These are phyloP conservation scores for Oxygymnocypris stewartii DNA, from an alignment of 2,113 vertebrate species.

Conservation along the genomic window DNA sequence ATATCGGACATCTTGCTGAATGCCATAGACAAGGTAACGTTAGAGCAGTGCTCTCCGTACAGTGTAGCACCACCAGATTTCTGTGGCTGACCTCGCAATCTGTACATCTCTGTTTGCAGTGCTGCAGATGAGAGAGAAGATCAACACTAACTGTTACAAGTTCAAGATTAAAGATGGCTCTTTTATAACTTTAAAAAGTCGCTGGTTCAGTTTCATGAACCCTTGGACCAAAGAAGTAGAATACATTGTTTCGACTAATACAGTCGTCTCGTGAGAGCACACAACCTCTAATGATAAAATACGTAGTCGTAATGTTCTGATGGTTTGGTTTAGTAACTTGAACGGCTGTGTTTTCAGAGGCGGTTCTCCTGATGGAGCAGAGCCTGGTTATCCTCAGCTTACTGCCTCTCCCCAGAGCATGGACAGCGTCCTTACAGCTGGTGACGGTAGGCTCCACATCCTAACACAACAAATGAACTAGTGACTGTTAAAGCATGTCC, in stretches of 20 bases:
- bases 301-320: background rate
- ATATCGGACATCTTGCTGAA: conserved; percentile 85
- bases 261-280: conserved; percentile 81
- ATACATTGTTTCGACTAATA: conserved; percentile 86
- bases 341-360: conserved; percentile 67
- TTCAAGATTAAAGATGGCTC: conserved; percentile 85
- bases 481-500: background rate
- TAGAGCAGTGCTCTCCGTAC: background rate
- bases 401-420: conserved; percentile 90
- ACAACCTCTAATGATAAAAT: background rate
- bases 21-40: conserved; percentile 83
- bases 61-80: background rate
- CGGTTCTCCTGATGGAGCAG: conserved; percentile 82
- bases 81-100: background rate
- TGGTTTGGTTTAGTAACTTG: background rate
- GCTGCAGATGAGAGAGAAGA: conserved; percentile 85
- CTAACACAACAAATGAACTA: background rate
- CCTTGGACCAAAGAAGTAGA: conserved; percentile 91
- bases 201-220: conserved; percentile 88
- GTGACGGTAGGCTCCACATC: conserved; percentile 72
- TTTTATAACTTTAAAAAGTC: conserved; percentile 83
- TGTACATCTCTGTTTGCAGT: conserved; percentile 68
- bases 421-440: conserved; percentile 90
- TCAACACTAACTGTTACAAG: conserved; percentile 83
- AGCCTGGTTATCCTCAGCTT: conserved; percentile 83